phyloP scores from a whole-genome alignment of 2,888 invertebrate genomes.

The Zele albiditarsus region DNA sequence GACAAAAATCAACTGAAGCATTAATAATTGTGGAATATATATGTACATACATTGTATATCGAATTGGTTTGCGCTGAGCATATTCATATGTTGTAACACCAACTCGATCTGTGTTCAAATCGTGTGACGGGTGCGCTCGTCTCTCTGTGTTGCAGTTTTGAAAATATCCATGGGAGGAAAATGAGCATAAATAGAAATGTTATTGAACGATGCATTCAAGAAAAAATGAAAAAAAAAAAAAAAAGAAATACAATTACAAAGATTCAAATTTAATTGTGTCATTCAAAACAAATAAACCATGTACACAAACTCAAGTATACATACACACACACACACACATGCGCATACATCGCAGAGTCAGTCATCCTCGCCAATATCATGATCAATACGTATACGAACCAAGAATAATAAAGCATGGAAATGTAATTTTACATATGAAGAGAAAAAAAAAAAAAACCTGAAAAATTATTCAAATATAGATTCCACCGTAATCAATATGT shows the following conservation, averaged over 20 bases:
- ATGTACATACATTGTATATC: constrained; percentile 24
- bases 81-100: constrained; percentile 22
- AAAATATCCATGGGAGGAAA: background rate
- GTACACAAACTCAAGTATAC: background rate
- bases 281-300: background rate
- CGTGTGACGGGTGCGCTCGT: constrained; percentile 13
- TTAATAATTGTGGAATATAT: constrained; percentile 42
- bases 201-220: background rate
- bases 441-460: constrained; percentile 18
- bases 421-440: background rate
- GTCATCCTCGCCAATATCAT: constrained; percentile 2
- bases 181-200: background rate
- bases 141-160: background rate
- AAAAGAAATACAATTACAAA: background rate
- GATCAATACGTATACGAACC: background rate
- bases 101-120: background rate
- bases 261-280: background rate
- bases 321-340: background rate
- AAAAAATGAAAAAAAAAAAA: background rate
- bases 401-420: background rate
- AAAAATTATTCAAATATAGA: constrained; percentile 3
- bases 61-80: constrained; percentile 26
- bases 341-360: background rate
- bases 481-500: background rate
- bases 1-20: constrained; percentile 21